phyloP scores from a whole-genome alignment of 2,797 vertebrate genomes.

The Aselliscus stoliczkanus region DNA sequence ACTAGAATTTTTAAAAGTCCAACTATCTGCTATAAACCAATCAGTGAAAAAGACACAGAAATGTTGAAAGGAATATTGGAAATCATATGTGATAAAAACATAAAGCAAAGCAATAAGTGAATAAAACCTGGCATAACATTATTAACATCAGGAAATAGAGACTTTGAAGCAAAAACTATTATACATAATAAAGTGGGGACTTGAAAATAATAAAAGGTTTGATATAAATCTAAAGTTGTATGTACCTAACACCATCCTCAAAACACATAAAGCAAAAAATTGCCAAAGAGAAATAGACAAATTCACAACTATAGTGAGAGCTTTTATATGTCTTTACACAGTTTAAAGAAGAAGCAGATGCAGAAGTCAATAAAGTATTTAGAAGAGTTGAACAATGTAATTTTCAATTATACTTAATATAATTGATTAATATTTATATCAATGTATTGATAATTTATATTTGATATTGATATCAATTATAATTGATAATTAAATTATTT shows the following conservation, averaged over 20 bases:
- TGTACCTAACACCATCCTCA: background rate
- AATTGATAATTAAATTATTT: background rate
- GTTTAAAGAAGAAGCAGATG: background rate
- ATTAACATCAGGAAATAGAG: background rate
- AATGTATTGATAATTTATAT: background rate
- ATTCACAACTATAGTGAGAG: background rate
- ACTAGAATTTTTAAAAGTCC: background rate
- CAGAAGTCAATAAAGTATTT: background rate
- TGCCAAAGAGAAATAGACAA: background rate
- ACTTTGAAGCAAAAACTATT: background rate
- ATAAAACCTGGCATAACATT: background rate
- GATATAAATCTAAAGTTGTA: background rate
- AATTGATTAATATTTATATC: background rate
- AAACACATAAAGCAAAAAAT: background rate
- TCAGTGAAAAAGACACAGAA: background rate
- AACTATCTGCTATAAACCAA: background rate
- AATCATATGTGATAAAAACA: background rate
- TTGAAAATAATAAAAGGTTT: background rate
- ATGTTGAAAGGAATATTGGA: background rate
- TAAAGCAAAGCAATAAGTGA: background rate
- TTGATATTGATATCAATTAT: background rate
- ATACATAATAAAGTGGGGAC: background rate
- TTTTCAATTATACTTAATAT: background rate
- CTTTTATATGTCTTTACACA: background rate
- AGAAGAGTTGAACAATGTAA: background rate